Evolutionary conservation across 2,888 invertebrate species (phyloP), one percentile per base, ranked within the genome.

Genomic region (Unio delphinus): DNA sequence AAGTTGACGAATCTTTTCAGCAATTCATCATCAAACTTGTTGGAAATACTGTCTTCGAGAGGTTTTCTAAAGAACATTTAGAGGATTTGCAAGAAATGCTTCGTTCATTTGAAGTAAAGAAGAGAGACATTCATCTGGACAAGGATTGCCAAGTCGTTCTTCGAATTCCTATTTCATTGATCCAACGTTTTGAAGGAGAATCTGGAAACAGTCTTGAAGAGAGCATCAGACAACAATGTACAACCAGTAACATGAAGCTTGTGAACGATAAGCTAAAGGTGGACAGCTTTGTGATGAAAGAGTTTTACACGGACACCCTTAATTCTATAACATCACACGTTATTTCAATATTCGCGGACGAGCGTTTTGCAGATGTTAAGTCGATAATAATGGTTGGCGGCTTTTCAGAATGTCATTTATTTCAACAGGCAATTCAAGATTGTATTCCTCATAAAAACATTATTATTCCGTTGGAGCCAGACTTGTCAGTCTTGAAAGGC

Each of bases 311-410:
- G 18, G 57, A 61, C 4, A 59, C 65, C 8, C 61, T 28, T n/a
- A 57, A 65, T n/a, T 34, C 45, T 55, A 63, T 73, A 34, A 61
- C 70, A 20, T 55, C 55, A 26, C 73, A 73, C 60, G 26, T 73
- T 17, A 65, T 63, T 45, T 15, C 45, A 5, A 23, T 73, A 55
- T 45, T 73, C 28, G n/a, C 55, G 20, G 58, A 60, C 20, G 56
- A 63, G 15, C 57, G 55, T 58, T 55, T 73, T 17, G 34, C 45
- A 56, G 73, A 65, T 57, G 55, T 70, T 18, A 57, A 30, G 30
- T 70, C 73, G 17, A 62, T 73, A 18, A n/a, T 73, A 18, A 67
- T 73, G 73, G 70, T 73, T 11, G 73, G 73, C 30, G 73, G 73
- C 23, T 73, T 73, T 61, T 73, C 73, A 1, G 73, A 73, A 66